Evolutionary conservation across 1,140 invertebrate species (phyloP).

Genomic region (Thaumetopoea pityocampa): DNA sequence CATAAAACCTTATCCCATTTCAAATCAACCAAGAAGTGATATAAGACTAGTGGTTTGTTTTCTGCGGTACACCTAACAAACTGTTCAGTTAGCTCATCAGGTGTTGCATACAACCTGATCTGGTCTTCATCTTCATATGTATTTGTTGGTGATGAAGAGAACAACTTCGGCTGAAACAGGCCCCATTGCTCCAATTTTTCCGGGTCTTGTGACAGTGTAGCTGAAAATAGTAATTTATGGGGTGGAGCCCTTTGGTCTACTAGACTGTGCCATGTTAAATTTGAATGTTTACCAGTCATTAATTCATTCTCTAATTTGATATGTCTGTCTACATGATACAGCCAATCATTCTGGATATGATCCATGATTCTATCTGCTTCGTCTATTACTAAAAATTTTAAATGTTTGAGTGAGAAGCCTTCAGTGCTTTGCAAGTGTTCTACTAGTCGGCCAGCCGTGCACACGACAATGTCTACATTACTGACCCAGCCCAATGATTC

Average conservation of each 20-base stretch:
- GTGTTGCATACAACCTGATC: constrained; percentile 89
- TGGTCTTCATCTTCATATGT: constrained; percentile 60
- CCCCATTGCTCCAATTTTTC: constrained; percentile 92
- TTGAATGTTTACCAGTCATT: constrained; percentile 51
- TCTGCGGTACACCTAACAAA: constrained; percentile 81
- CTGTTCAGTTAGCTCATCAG: constrained; percentile 87
- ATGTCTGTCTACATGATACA: constrained; percentile 82
- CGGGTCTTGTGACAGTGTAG: constrained; percentile 96
- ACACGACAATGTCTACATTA: constrained; percentile 92
- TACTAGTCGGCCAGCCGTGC: constrained; percentile 94
- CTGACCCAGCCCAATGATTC: constrained; percentile 71
- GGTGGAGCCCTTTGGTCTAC: constrained; percentile 76
- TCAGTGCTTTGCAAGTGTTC: constrained; percentile 93
- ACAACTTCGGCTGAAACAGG: constrained; percentile 94
- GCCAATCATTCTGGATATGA: constrained; percentile 92
- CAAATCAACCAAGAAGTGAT: constrained; percentile 82
- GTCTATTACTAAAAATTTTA: constrained; percentile 94
- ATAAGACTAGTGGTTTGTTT: constrained; percentile 90
- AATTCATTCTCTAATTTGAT: constrained; percentile 68
- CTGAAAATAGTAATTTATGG: constrained; percentile 96
- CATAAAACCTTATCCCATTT: constrained; percentile 87
- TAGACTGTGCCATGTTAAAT: constrained; percentile 68
- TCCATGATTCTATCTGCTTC: constrained; percentile 97
- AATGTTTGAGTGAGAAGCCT: constrained; percentile 88
- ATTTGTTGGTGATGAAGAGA: constrained; percentile 82